A percentile compares a stretch with the other conserved stretches of the same genome.
These are phyloP conservation scores for Dolomedes plantarius DNA, from an alignment of 2,888 invertebrate genomes.

Conservation along the genomic window DNA sequence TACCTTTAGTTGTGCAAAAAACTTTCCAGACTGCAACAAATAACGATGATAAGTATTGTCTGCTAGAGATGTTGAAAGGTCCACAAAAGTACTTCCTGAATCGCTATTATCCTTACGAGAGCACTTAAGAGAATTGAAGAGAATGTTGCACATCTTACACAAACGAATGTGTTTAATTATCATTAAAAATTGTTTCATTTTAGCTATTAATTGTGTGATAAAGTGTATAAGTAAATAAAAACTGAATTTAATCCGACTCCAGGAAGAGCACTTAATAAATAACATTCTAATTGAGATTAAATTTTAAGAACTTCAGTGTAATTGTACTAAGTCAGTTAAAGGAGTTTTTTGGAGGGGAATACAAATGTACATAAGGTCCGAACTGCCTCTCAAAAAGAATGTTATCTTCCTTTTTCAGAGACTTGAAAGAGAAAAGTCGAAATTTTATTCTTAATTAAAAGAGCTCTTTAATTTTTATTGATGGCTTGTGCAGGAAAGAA, in stretches of 20 bases:
- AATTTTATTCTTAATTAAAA: constrained; percentile 2
- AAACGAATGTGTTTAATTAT: no score
- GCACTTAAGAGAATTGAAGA: no score
- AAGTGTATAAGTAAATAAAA: neutral
- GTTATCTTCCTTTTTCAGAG: neutral
- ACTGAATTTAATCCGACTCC: neutral
- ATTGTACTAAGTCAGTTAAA: no score
- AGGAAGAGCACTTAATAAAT: neutral
- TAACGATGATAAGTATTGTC: no score
- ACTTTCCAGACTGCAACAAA: no score
- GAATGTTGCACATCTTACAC: no score
- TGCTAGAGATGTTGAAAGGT: no score
- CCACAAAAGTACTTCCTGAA: no score
- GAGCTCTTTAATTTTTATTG: constrained; percentile 2
- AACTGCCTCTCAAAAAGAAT: neutral
- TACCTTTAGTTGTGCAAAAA: no score
- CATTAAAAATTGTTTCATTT: no score
- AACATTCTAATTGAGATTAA: neutral
- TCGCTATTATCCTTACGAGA: no score
- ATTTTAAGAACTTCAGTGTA: no score
- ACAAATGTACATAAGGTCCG: neutral
- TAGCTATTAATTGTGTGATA: neutral
- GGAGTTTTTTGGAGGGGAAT: neutral
- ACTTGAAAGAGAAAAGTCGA: neutral
- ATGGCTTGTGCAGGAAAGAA: neutral